Base-by-base conservation (phyloP, 2,888 invertebrate genomes). In the Microplitis deprimator region DNA sequence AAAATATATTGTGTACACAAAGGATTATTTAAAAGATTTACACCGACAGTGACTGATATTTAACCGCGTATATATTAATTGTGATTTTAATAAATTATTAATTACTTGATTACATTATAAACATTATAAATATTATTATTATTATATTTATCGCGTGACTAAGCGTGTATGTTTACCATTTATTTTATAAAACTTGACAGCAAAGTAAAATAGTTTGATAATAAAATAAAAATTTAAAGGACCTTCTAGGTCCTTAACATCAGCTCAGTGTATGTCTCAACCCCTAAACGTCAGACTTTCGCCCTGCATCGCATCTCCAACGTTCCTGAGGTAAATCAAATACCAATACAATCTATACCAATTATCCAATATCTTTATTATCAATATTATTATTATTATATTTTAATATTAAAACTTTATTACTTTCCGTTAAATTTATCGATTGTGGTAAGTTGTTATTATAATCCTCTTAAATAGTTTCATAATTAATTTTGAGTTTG, bases 221-320 rank as follows among this genome's bases (percentile, higher is more conserved):
- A 16, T 16, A 62, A 62, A 16, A 62, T 20, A 62, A 6, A n/a
- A 20, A 78, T 29, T 81, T 77, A 76, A 83, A 83, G 82, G 80
- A 81, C 81, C 81, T 79, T 68, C 74, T 71, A 76, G 85, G 86
- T 84, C 85, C 84, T 84, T 83, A 79, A 77, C 78, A 79, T 81
- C 80, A 83, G 80, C 79, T 81, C 84, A 81, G 85, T 86, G 86
- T 81, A 86, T 86, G 86, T 87, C 87, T 85, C 84, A 81, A 82
- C 81, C 80, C 82, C 73, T 79, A 83, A 79, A 80, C 75, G 70
- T 64, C 79, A 82, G 81, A 82, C 83, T 84, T 87, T 87, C 83
- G 80, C 79, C 82, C 82, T 82, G 82, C 83, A 82, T 83, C 83
- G 86, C 83, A 84, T 84, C 81, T 85, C 78, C 84, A 82, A 86